Evolutionary conservation across 2,113 vertebrate genomes (phyloP).

Genomic region (Noturus placidus): DNA sequence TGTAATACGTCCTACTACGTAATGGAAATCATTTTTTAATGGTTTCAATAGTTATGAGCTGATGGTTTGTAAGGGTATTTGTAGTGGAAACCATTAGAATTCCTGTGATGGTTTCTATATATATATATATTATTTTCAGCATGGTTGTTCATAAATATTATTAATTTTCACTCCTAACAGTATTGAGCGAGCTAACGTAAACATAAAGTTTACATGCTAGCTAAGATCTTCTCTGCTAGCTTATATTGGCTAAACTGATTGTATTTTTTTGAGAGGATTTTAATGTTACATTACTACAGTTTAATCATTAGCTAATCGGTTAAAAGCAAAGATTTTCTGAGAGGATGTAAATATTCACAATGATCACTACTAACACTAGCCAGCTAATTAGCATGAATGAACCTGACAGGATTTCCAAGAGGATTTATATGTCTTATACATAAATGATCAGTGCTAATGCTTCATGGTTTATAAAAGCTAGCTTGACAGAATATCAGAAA

Average conservation of each 20-base stretch:
- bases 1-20: no score
- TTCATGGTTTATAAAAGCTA: neutral
- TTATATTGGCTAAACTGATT: neutral
- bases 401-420: neutral
- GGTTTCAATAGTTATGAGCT: no score
- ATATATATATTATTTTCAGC: no score
- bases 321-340: neutral
- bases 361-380: neutral
- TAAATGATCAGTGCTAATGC: neutral
- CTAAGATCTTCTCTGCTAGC: neutral
- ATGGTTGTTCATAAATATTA: neutral
- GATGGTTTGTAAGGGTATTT: no score
- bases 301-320: neutral
- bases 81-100: no score
- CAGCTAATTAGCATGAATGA: neutral
- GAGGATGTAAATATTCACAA: neutral
- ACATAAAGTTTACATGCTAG: neutral
- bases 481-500: neutral
- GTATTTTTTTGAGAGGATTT: neutral
- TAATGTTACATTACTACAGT: neutral
- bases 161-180: neutral
- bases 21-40: no score
- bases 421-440: neutral
- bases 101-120: no score
- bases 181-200: neutral